Base-by-base conservation (phyloP, 2,113 vertebrate species). In the Grammomys dolichurus region DNA sequence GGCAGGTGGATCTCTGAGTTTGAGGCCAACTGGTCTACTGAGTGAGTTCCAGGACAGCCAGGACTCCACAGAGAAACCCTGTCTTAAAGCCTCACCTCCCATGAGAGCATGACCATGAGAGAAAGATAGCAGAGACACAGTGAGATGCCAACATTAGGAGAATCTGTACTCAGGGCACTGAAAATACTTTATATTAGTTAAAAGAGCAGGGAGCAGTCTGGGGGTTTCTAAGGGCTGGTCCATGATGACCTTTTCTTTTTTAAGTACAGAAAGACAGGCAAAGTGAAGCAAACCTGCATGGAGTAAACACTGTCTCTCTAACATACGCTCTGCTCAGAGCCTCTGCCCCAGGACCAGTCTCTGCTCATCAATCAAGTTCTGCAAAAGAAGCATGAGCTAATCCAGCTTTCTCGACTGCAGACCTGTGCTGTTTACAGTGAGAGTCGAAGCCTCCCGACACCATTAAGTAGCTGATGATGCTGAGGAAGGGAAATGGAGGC, bases 291-390 rank as follows among this genome's bases (percentile, higher is more conserved):
- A 20, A 67, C 26, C n/a, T 78, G 24, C 36, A 58, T 28, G 17
- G 10, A 9, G 22, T 81, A 76, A 78, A 48, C 36, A 78, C 4
- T 46, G 43, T 84, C 63, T 91, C 48, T 69, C 48, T 28, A 73
- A 56, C 88, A 76, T 6, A 76, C 1, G 46, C 22, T 86, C 33
- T 82, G 40, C 60, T 92, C 43, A 80, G 46, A 77, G 72, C n/a
- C 58, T 77, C 58, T 48, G 58, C 43, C 75, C 54, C 48, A 77
- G 54, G 40, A 89, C 70, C 40, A 95, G 81, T 40, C 81, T 43
- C 8, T 24, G 22, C 40, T 78, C 81, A 78, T 91, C 87, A 95
- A 94, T 82, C 89, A 94, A 93, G 89, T 75, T 78, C 86, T 87
- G 86, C 89, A 87, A 87, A 81, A 81, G 87, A 19, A 86, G 67